phyloP scores from a whole-genome alignment of 1,140 invertebrate genomes.

The Calephelis virginiensis region DNA sequence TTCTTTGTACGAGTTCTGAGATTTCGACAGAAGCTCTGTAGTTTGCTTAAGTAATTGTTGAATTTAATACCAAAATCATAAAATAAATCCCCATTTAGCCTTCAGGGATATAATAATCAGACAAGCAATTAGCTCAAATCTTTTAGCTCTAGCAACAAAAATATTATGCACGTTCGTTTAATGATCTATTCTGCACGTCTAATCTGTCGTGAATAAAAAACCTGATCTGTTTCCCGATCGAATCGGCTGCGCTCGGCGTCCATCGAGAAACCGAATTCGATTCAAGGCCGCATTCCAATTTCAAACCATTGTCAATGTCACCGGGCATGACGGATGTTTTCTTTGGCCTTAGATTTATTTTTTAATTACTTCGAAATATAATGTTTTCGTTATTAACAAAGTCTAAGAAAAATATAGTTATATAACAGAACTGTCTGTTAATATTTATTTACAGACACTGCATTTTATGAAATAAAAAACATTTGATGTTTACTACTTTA shows the following conservation, averaged over 20 bases:
- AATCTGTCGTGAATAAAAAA: slow-evolving; percentile 60
- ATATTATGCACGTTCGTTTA: slow-evolving; percentile 4
- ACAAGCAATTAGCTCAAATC: too few relatives aligned
- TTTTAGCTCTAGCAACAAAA: neutral
- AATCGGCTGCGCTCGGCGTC: slow-evolving; percentile 46
- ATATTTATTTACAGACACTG: too few relatives aligned
- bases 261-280: slow-evolving; percentile 61
- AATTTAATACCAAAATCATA: too few relatives aligned
- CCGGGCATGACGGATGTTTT: slow-evolving; percentile 56
- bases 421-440: too few relatives aligned
- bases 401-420: too few relatives aligned
- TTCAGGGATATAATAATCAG: too few relatives aligned
- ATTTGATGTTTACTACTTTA: neutral
- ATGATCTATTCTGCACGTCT: slow-evolving; percentile 51
- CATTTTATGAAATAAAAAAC: neutral
- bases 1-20: too few relatives aligned
- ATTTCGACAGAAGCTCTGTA: too few relatives aligned
- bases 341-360: slow-evolving; percentile 37
- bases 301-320: slow-evolving; percentile 74
- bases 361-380: slow-evolving; percentile 6
- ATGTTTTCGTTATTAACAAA: neutral
- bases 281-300: slow-evolving; percentile 71
- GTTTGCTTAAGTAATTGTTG: too few relatives aligned
- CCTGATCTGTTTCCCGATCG: slow-evolving; percentile 63
- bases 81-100: too few relatives aligned